A percentile compares a stretch with the other conserved stretches of the same genome.
Evolutionary conservation across 1,140 invertebrate species (phyloP).

Genomic region (Cydia amplana): DNA sequence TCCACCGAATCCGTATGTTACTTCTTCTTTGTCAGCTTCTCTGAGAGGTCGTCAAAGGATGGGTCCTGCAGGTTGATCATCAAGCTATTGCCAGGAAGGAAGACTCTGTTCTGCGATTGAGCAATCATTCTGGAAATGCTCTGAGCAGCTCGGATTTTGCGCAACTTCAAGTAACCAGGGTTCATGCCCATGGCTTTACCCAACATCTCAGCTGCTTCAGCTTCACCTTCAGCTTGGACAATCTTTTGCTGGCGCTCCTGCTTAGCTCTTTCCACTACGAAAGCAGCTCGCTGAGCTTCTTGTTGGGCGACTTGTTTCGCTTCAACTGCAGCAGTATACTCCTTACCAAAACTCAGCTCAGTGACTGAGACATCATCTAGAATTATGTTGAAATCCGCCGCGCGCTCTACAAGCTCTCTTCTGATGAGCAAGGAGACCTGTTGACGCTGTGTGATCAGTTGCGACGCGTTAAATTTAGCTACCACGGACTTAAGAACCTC

Average conservation of each 20-base stretch:
- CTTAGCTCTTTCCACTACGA: constrained; percentile 98
- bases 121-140: constrained; percentile 98
- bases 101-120: constrained; percentile 96
- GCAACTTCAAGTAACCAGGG: constrained; percentile 98
- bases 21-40: constrained; percentile 91
- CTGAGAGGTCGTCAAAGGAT: constrained; percentile 92
- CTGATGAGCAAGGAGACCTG: constrained; percentile 97
- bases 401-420: constrained; percentile 95
- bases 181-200: constrained; percentile 96
- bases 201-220: constrained; percentile 98
- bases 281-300: constrained; percentile 98
- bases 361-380: constrained; percentile 99
- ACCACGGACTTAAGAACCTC: constrained; percentile 99
- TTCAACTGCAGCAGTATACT: constrained; percentile 99
- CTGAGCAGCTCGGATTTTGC: constrained; percentile 98
- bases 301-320: constrained; percentile 99
- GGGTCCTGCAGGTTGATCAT: constrained; percentile 99
- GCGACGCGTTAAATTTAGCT: constrained; percentile 99
- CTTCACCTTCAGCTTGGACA: constrained; percentile 99
- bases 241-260: constrained; percentile 99
- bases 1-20: constrained; percentile 78
- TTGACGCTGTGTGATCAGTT: constrained; percentile 98
- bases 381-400: constrained; percentile 99
- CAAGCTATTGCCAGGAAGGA: constrained; percentile 93
- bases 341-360: constrained; percentile 98